Base-by-base conservation (phyloP, 2,797 vertebrate genomes). In the Glossophaga mutica region DNA sequence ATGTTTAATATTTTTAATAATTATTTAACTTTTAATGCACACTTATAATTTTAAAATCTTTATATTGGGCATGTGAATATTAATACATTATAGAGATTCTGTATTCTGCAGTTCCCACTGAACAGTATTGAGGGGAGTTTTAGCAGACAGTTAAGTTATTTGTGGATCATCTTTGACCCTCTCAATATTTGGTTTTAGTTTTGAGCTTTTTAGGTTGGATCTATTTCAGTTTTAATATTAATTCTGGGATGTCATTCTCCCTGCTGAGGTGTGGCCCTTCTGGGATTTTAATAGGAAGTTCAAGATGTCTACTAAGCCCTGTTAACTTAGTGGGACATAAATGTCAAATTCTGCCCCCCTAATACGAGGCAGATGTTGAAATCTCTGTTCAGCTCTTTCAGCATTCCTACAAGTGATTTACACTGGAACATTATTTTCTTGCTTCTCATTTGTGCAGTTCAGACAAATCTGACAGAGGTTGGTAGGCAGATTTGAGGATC, bases 141-240 rank as follows among this genome's bases (percentile, higher is more conserved):
- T 48, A 83, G 21, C 26, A 77, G n/a, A 39, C n/a, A 44, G 68
- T 90, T 82, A 93, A 87, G 87, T 91, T 29, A 87, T 44, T 71
- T 34, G 29, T 82, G 65, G 67, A 83, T 92, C 78, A 85, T 34
- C 14, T 91, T 89, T 74, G 44, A 90, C 89, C 15, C 32, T 81
- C n/a, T 81, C 59, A 73, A 42, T 79, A 44, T 81, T 92, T 96
- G 70, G 42, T 37, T 90, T 94, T 92, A 70, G 26, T 94, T 94
- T 94, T 39, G 65, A 81, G 65, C 19, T 96, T 89, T 90, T 90
- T 94, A 71, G 84, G 44, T 32, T 85, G 87, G 39, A 19, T 67
- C 18, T 90, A 62, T 50, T 96, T 97, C 24, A 32, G 50, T 94
- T 97, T 94, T 94, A 90, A 87, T 82, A 44, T 93, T 83, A 78